phyloP scores from a whole-genome alignment of 2,113 vertebrate genomes.

The Malurus elegans region DNA sequence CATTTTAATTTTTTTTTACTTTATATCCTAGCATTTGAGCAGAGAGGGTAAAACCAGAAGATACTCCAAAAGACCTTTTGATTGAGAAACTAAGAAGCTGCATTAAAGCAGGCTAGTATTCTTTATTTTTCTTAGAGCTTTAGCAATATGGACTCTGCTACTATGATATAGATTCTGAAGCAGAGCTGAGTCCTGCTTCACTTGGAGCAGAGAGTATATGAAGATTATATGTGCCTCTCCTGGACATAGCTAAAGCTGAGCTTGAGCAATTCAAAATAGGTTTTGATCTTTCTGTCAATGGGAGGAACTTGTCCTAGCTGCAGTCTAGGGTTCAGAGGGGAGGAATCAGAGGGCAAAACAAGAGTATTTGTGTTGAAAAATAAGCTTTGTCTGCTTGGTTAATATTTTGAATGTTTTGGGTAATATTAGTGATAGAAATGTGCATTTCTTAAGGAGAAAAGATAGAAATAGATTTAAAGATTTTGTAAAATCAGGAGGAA shows the following conservation, averaged over 20 bases:
- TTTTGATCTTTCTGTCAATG: not conserved
- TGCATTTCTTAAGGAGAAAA: not conserved
- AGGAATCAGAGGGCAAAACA: not conserved
- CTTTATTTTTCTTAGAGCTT: not conserved
- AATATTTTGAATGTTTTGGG: not conserved
- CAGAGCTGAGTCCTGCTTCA: not conserved
- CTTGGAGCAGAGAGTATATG: not conserved
- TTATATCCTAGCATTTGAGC: not conserved
- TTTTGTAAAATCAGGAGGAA: not conserved
- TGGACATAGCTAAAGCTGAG: not conserved
- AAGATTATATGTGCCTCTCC: not conserved
- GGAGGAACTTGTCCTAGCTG: not conserved
- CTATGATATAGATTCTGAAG: not conserved
- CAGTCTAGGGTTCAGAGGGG: not conserved
- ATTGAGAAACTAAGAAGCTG: not conserved
- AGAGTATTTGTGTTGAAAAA: not conserved
- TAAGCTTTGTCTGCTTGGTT: not conserved
- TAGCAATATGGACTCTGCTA: fast-evolving
- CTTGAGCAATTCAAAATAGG: fast-evolving
- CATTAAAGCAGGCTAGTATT: not conserved
- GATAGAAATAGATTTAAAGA: not conserved
- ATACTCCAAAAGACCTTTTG: not conserved
- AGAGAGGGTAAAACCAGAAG: not conserved
- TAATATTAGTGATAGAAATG: not conserved
- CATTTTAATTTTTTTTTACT: fast-evolving